Base-by-base conservation (phyloP, 2,113 vertebrate genomes). In the Macquaria australasica region DNA sequence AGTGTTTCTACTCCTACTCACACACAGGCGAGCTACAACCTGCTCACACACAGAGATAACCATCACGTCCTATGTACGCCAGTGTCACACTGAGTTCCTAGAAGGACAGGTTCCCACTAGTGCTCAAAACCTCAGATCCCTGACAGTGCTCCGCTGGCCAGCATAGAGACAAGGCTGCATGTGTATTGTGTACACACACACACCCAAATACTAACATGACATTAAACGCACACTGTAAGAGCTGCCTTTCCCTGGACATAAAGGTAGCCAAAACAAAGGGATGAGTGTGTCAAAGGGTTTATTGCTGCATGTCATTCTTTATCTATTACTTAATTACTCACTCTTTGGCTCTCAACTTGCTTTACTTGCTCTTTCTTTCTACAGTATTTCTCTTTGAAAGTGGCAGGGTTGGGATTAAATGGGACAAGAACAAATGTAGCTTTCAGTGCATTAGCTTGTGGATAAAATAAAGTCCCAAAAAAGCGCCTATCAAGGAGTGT, bases 91-190 rank as follows among this genome's bases (percentile, higher is more conserved):
- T 43, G n/a, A 28, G 72, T 56, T 86, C 77, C 69, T 71, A 51
- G 63, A 87, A 60, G 60, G 84, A 87, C 79, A 81, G 77, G 84
- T 88, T 90, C 73, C 25, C 81, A 82, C 81, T 53, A 8, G 58
- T 34, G 81, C 43, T 28, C 59, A 16, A 59, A 51, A 25, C 53
- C 23, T 77, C 11, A 67, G 53, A 85, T 34, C 67, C 14, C 70
- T 69, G 31, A 83, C 56, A 34, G 25, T 8, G 77, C 28, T 59
- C 70, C 77, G 15, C 53, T 55, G 37, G 31, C 31, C 31, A 23
- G 31, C 21, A 83, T 23, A 73, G 18, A 80, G 48, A 76, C 71
- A 31, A 25, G 37, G 56, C 48, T 55, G 14, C 14, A 45, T 63
- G 25, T 34, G 34, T 34, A 34, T 34, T 62, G 48, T 37, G 39